These are phyloP conservation scores for Bos indicus DNA, from an alignment of 2,113 vertebrate species.

Conservation along the genomic window DNA sequence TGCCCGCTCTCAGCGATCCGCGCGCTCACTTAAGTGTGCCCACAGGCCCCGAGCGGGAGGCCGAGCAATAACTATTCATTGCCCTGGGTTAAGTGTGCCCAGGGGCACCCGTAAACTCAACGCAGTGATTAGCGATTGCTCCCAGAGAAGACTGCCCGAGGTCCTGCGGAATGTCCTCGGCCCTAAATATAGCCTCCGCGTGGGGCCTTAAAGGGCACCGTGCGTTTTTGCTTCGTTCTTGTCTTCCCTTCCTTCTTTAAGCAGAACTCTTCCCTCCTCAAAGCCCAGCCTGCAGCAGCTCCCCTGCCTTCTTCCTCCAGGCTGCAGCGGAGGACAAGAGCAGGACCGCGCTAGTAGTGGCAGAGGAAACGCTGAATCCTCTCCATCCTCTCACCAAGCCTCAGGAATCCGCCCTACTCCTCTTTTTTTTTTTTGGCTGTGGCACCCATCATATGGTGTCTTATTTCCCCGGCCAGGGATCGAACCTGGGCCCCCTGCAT, in stretches of 20 bases:
- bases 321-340: background rate
- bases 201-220: slow-evolving; percentile 38
- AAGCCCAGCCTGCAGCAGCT: background rate
- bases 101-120: slow-evolving; percentile 74
- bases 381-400: background rate
- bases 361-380: accelerated
- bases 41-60: slow-evolving; percentile 74
- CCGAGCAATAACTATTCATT: slow-evolving; percentile 80
- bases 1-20: slow-evolving; percentile 60
- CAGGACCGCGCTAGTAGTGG: background rate
- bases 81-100: slow-evolving; percentile 81
- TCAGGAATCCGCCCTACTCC: background rate
- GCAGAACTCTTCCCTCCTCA: background rate
- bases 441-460: background rate
- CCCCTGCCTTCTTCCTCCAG: background rate
- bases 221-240: background rate
- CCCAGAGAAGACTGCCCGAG: slow-evolving; percentile 64
- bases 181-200: slow-evolving; percentile 74
- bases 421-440: background rate
- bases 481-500: background rate
- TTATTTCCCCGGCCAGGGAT: background rate
- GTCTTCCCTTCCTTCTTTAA: background rate
- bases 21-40: slow-evolving; percentile 76
- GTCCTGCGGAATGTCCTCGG: slow-evolving; percentile 62
- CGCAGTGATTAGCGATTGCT: slow-evolving; percentile 74